phyloP scores from a whole-genome alignment of 2,113 vertebrate species.

The Elephantulus edwardii region DNA sequence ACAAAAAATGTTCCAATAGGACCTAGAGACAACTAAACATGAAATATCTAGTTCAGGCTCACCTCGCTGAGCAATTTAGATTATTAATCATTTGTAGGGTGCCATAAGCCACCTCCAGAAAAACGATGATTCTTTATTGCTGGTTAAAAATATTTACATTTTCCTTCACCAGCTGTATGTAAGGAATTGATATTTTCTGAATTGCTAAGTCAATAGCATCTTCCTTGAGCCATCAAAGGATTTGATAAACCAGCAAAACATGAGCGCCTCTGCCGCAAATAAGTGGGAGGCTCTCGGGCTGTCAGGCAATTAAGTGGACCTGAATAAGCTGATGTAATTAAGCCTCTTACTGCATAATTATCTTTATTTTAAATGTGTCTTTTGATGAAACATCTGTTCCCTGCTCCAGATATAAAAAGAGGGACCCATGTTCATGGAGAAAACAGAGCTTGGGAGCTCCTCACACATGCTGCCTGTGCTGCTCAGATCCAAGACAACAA shows the following conservation, averaged over 20 bases:
- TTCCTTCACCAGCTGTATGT: constrained; percentile 74
- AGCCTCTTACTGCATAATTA: constrained; percentile 88
- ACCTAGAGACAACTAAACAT: constrained; percentile 57
- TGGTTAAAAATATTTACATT: constrained; percentile 74
- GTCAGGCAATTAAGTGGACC: constrained; percentile 88
- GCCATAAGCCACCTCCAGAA: constrained; percentile 57
- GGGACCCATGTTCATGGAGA: constrained; percentile 75
- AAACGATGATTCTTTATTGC: constrained; percentile 68
- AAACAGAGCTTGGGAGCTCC: constrained; percentile 76
- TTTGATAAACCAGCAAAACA: constrained; percentile 81
- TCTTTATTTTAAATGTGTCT: constrained; percentile 89
- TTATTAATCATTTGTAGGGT: constrained; percentile 71
- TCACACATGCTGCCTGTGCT: constrained; percentile 74
- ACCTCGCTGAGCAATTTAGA: constrained; percentile 57
- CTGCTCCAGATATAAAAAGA: constrained; percentile 86
- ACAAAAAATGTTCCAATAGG: constrained; percentile 35
- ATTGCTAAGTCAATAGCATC: constrained; percentile 78
- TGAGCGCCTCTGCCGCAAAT: constrained; percentile 75
- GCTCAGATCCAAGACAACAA: constrained; percentile 81
- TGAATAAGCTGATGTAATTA: constrained; percentile 89
- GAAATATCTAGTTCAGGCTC: constrained; percentile 39
- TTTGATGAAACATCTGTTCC: constrained; percentile 91
- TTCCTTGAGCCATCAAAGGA: constrained; percentile 68
- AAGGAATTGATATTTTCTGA: constrained; percentile 78
- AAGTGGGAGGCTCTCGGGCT: constrained; percentile 81